Evolutionary conservation across 1,140 invertebrate species (phyloP).

Genomic region (Drosophila carrolli): DNA sequence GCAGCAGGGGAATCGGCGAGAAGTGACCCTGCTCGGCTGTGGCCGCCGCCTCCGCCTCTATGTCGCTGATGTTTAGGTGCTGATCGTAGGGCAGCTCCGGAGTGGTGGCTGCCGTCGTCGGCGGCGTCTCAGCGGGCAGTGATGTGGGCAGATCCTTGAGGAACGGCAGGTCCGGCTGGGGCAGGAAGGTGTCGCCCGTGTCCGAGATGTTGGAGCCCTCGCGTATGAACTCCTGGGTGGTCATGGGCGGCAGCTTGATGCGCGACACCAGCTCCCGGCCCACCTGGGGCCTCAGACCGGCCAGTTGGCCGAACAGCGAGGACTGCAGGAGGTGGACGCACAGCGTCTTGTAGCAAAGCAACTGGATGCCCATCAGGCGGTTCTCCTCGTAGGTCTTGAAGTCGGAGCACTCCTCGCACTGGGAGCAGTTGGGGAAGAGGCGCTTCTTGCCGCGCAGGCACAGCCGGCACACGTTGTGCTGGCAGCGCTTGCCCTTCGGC

Average conservation of each 20-base stretch:
- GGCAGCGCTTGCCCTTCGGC: conserved; percentile 91
- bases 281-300: conserved; percentile 15
- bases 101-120: conserved; percentile 67
- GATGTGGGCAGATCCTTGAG: conserved; percentile 29
- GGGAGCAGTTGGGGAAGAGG: conserved; percentile 92
- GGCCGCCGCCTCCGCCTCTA: conserved; percentile 61
- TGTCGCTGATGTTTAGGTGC: conserved; percentile 41
- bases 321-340: conserved; percentile 92
- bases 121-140: conserved; percentile 63
- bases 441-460: conserved; percentile 94
- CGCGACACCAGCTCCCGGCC: conserved; percentile 18
- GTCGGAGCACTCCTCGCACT: conserved; percentile 92
- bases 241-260: conserved; percentile 85
- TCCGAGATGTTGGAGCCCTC: conserved; percentile 92
- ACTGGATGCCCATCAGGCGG: conserved; percentile 90
- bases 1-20: conserved; percentile 44
- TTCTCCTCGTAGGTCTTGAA: conserved; percentile 91
- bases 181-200: conserved; percentile 88
- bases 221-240: conserved; percentile 90
- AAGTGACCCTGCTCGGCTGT: conserved; percentile 54
- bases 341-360: conserved; percentile 95
- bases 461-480: conserved; percentile 93
- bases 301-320: conserved; percentile 86
- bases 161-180: conserved; percentile 44
- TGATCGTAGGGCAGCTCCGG: conserved; percentile 60